These are phyloP conservation scores for Hermaeophaga mercurialis DNA, from an alignment of 2,888 invertebrate species.

Conservation along the genomic window DNA sequence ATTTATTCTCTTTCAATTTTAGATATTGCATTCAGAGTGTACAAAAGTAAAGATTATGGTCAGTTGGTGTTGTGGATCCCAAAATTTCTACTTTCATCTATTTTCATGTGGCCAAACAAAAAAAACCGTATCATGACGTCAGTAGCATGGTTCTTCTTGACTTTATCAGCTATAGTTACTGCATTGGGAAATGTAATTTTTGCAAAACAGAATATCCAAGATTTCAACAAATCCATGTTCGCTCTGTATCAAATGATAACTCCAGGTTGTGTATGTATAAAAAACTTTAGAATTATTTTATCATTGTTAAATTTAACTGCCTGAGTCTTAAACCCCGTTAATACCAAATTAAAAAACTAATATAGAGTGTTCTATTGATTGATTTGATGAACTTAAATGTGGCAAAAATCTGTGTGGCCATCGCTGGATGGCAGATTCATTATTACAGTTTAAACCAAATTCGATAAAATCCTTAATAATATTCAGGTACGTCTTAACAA, in stretches of 20 bases:
- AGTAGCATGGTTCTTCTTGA: neutral
- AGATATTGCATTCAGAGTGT: neutral
- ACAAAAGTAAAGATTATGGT: neutral
- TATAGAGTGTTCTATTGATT: too few relatives aligned
- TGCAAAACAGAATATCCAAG: neutral
- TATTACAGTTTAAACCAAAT: too few relatives aligned
- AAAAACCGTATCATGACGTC: neutral
- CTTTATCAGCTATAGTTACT: neutral
- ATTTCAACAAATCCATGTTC: neutral
- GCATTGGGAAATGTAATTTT: neutral
- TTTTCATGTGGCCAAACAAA: constrained; percentile 3
- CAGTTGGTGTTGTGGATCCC: neutral
- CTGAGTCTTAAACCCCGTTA: too few relatives aligned
- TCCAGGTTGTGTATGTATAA: neutral
- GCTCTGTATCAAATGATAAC: neutral
- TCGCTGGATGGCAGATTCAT: too few relatives aligned
- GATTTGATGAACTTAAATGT: too few relatives aligned
- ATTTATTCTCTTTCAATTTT: too few relatives aligned
- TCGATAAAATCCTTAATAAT: too few relatives aligned
- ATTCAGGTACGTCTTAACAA: too few relatives aligned
- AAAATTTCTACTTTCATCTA: neutral
- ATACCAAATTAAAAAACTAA: too few relatives aligned
- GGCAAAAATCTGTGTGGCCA: too few relatives aligned
- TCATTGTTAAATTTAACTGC: too few relatives aligned
- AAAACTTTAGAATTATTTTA: neutral